Conservation (phyloP, 1,140 invertebrate species). For the Mesaphorura yosii region DNA sequence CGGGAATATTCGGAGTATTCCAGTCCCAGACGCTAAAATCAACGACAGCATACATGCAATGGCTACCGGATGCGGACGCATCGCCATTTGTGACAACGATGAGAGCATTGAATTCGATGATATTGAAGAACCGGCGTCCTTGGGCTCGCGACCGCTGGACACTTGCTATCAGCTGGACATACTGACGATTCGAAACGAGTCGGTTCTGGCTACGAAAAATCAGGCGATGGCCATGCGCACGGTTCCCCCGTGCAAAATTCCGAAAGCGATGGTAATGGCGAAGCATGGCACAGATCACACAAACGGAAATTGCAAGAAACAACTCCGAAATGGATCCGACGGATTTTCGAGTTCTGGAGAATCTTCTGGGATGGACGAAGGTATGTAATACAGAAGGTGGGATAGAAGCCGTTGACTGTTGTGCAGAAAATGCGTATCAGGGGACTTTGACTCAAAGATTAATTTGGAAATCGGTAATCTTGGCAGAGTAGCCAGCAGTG, state of each 20-base stretch:
- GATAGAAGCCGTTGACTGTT: too few relatives aligned
- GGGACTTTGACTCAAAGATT: too few relatives aligned
- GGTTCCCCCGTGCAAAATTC: neutral
- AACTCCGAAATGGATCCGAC: too few relatives aligned
- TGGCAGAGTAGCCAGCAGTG: too few relatives aligned
- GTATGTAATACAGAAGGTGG: too few relatives aligned
- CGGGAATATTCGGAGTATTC: neutral
- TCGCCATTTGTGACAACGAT: neutral
- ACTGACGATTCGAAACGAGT: constrained; percentile 28
- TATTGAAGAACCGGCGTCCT: neutral
- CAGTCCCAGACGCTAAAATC: too few relatives aligned
- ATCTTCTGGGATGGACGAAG: too few relatives aligned
- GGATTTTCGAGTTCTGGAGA: too few relatives aligned
- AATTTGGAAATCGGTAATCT: too few relatives aligned
- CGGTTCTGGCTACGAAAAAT: constrained; percentile 27
- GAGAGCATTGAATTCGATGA: neutral
- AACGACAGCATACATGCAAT: neutral
- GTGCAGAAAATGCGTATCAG: too few relatives aligned
- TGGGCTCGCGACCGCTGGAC: constrained; percentile 10
- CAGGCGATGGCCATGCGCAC: too few relatives aligned
- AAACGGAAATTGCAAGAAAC: constrained; percentile 7
- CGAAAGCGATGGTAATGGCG: neutral
- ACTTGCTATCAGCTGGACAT: constrained; percentile 28
- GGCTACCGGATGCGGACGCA: neutral
- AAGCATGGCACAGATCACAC: neutral